Conservation (phyloP, 2,888 invertebrate species). For the Lomographa bimaculata region DNA sequence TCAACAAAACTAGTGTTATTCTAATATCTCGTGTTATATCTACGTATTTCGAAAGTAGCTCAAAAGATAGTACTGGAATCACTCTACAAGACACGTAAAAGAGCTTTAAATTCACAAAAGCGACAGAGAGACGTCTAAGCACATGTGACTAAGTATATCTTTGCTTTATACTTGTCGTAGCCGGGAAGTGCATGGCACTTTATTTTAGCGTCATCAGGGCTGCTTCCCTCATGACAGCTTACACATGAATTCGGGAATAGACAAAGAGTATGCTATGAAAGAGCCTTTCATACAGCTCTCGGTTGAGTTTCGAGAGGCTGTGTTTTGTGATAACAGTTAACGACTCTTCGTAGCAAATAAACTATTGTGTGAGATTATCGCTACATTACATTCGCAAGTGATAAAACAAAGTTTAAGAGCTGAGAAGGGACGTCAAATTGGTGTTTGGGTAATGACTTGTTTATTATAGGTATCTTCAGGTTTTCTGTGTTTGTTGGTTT, state of each 20-base stretch:
- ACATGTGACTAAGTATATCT: conserved; percentile 26
- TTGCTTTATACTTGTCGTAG: conserved; percentile 36
- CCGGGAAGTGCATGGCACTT: conserved; percentile 55
- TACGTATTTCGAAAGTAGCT: too few species aligned
- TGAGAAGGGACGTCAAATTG: too few species aligned
- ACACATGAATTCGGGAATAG: conserved; percentile 67
- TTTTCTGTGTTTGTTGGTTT: too few species aligned
- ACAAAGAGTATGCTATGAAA: conserved; percentile 67
- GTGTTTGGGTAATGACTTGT: too few species aligned
- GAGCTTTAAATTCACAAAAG: conserved; percentile 29
- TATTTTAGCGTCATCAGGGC: conserved; percentile 57
- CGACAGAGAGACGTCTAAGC: conserved; percentile 24
- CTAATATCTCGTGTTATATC: too few species aligned
- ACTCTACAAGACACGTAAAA: too few species aligned
- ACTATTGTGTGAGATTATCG: conserved; percentile 18
- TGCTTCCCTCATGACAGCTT: conserved; percentile 56
- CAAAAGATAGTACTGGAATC: conserved; percentile 22
- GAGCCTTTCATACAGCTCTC: conserved; percentile 56
- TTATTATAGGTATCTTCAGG: too few species aligned
- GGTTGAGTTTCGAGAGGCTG: conserved; percentile 48
- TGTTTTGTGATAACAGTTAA: conserved; percentile 58
- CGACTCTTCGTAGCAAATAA: conserved; percentile 40
- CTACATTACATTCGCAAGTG: conserved; percentile 7
- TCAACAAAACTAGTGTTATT: too few species aligned
- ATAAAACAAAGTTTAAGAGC: too few species aligned